These are phyloP conservation scores for Pollachius pollachius DNA, from an alignment of 2,113 vertebrate species.

Conservation along the genomic window DNA sequence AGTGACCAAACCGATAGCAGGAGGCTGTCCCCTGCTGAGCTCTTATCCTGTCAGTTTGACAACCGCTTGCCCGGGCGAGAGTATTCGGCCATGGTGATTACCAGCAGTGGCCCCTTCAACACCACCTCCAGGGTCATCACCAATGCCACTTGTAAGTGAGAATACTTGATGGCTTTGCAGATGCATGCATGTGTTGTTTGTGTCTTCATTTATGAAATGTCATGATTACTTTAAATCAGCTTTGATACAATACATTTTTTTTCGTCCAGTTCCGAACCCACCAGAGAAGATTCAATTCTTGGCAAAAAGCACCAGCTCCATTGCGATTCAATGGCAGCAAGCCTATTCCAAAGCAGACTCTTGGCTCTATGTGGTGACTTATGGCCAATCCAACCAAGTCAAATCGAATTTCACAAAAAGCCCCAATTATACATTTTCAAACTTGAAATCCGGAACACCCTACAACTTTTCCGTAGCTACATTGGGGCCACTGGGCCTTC, in stretches of 20 bases:
- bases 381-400: accelerated
- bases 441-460: slow-evolving; percentile 56
- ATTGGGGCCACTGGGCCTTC: slow-evolving; percentile 30
- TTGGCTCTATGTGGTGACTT: slow-evolving; percentile 44
- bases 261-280: slow-evolving; percentile 59
- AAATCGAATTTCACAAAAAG: accelerated
- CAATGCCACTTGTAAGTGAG: slow-evolving; percentile 68
- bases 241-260: neutral
- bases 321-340: slow-evolving; percentile 37
- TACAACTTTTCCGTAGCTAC: slow-evolving; percentile 60
- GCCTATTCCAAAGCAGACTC: slow-evolving; percentile 39
- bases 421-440: slow-evolving; percentile 6
- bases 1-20: accelerated
- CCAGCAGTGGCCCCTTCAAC: slow-evolving; percentile 50
- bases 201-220: neutral
- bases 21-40: accelerated
- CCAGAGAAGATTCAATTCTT: slow-evolving; percentile 41
- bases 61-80: slow-evolving; percentile 43
- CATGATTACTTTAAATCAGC: neutral
- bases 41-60: slow-evolving; percentile 7
- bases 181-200: neutral
- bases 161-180: neutral
- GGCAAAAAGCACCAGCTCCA: slow-evolving; percentile 28
- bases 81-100: slow-evolving; percentile 41
- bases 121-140: slow-evolving; percentile 27